These are phyloP conservation scores for Microplitis demolitor DNA, from an alignment of 1,140 invertebrate species.

Conservation along the genomic window DNA sequence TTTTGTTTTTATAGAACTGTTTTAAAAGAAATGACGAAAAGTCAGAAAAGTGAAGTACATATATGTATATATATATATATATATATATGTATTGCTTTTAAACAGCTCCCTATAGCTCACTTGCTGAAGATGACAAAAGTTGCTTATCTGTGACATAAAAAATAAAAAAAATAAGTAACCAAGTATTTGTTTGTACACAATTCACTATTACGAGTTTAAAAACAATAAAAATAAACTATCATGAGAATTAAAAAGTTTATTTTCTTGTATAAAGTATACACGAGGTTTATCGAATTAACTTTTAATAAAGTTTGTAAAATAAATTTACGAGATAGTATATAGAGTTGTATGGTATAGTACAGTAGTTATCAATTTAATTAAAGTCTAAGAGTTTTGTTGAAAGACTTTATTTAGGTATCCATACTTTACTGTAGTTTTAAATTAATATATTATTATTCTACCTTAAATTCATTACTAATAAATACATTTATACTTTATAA, in stretches of 20 bases:
- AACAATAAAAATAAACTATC: not conserved
- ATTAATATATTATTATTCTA: no score
- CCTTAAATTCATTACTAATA: no score
- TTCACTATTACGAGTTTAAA: no score
- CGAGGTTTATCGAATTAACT: constrained; percentile 6
- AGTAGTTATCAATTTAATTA: not conserved
- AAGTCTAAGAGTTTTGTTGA: no score
- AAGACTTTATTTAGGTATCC: no score
- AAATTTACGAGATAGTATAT: not conserved
- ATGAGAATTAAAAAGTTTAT: not conserved
- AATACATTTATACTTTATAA: no score
- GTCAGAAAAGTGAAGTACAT: constrained; percentile 12
- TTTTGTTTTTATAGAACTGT: not conserved
- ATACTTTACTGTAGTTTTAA: no score
- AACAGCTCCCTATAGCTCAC: constrained; percentile 20
- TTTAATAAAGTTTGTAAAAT: not conserved
- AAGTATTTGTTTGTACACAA: constrained; percentile 3
- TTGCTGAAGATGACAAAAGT: not conserved
- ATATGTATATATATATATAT: not conserved
- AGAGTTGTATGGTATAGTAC: not conserved
- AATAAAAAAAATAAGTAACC: constrained; percentile 3
- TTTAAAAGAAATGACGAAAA: constrained; percentile 5
- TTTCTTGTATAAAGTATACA: not conserved
- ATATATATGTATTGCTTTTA: not conserved
- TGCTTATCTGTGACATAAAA: no score